Conservation (phyloP, 2,888 invertebrate genomes). For the Heliconius hortense region DNA sequence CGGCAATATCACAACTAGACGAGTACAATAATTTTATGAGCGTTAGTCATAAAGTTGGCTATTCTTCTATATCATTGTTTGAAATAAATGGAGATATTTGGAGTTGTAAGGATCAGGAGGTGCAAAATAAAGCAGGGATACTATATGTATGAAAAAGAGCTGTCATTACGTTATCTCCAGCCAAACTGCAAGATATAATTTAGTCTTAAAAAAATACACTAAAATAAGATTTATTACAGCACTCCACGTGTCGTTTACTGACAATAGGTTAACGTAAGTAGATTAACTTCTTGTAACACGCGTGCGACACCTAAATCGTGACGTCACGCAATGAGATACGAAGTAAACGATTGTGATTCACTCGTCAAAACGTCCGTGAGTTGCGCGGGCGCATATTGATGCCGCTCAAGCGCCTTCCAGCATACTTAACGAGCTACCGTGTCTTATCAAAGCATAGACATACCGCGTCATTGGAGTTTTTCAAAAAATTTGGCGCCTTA, state of each 20-base stretch:
- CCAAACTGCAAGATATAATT: background rate
- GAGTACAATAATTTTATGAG: slow-evolving; percentile 34
- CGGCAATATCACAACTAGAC: no score
- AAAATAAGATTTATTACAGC: slow-evolving; percentile 3
- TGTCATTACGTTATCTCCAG: no score
- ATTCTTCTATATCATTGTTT: background rate
- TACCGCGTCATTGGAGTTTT: slow-evolving; percentile 49
- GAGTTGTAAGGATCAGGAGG: no score
- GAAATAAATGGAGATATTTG: no score
- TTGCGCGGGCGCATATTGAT: slow-evolving; percentile 78
- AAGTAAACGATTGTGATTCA: slow-evolving; percentile 73
- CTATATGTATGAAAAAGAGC: background rate
- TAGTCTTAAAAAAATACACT: background rate
- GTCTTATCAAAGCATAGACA: slow-evolving; percentile 56
- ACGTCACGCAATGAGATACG: slow-evolving; percentile 70
- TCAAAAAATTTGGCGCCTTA: slow-evolving; percentile 52
- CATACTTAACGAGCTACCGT: slow-evolving; percentile 65
- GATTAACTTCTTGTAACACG: slow-evolving; percentile 43
- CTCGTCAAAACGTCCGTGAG: slow-evolving; percentile 70
- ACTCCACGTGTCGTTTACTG: slow-evolving; percentile 4
- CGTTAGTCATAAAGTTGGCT: slow-evolving; percentile 31
- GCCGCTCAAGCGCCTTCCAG: slow-evolving; percentile 58
- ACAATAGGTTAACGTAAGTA: slow-evolving; percentile 22
- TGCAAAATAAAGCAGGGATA: no score
- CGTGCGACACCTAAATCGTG: slow-evolving; percentile 76